These are phyloP conservation scores for Omphaloscelis lunosa DNA, from an alignment of 2,888 invertebrate genomes.

Conservation along the genomic window DNA sequence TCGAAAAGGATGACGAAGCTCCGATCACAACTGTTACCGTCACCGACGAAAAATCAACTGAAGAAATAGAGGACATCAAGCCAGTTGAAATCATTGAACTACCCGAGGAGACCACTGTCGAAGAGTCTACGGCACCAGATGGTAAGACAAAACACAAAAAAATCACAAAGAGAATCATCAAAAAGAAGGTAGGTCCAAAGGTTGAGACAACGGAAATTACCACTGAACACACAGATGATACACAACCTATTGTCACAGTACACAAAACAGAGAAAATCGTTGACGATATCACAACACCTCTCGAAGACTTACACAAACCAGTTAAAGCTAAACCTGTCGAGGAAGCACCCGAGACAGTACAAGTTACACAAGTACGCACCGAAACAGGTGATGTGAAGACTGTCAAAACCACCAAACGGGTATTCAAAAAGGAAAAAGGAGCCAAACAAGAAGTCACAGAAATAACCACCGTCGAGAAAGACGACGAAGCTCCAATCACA, in stretches of 20 bases:
- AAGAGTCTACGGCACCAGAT: not conserved
- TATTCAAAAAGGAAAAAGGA: not conserved
- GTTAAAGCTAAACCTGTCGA: not conserved
- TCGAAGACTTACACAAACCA: not conserved
- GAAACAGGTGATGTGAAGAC: rapidly evolving
- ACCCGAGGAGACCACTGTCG: not conserved
- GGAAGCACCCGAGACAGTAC: not conserved
- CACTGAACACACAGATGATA: not conserved
- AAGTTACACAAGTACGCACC: not conserved
- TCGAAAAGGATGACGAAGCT: not conserved
- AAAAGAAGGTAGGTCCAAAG: not conserved
- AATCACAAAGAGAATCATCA: not conserved
- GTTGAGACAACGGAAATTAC: not conserved
- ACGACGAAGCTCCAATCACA: not conserved
- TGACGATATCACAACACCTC: not conserved
- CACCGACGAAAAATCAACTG: not conserved
- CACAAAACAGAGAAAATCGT: not conserved
- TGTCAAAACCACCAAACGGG: not conserved
- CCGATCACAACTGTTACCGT: not conserved
- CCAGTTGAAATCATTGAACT: not conserved
- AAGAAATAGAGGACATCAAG: not conserved
- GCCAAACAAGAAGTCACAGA: not conserved
- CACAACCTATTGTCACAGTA: not conserved
- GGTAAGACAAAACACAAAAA: not conserved
- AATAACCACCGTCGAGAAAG: not conserved